Evolutionary conservation across 1,140 invertebrate species (phyloP), one percentile per base, ranked within the genome.

Genomic region (Drosophila athabasca): DNA sequence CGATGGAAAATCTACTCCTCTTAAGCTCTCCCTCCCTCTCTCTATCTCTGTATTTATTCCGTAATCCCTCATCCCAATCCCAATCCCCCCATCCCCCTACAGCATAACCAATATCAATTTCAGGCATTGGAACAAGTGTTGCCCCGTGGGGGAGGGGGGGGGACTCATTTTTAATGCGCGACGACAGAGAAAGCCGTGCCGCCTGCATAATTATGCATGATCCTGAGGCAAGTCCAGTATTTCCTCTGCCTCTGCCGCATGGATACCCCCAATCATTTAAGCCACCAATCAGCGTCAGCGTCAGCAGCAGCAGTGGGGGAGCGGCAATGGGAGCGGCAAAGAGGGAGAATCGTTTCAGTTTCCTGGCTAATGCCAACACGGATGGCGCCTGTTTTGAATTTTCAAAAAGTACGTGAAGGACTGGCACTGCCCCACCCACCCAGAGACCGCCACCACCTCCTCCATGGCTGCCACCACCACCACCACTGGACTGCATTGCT

Each of bases 391-490:
- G 83, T 79, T 88, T 88, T 88, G 83, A 88, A 88, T 88, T 88
- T 88, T 88, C 83, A 88, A 88, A 87, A 88, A 89, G 79, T 88
- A 88, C 83, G 83, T 88, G 83, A 79, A 79, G 75, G 67, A 52
- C 59, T 60, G 19, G 31, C 15, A 53, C 59, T 44, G 31, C 8
- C 7, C 41, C 17, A 54, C 44, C 7, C 31, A 9, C 2, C 31
- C 31, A 9, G 2, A 31, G 31, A 7, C 15, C 5, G 3, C 48
- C 5, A 5, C 48, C 17, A 3, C 29, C 41, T 13, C 5, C 53
- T 31, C 17, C 17, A 13, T 13, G 4, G 35, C n/a, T 8, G 0
- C 31, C 31, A 29, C 24, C 24, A 24, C 22, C 17, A 24, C 15
- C 29, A 61, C 53, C 60, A 22, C 53, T 50, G 35, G 77, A 76